Evolutionary conservation across 2,797 vertebrate genomes (phyloP), one percentile per base, ranked within the genome.

Genomic region (Chrysocyon brachyurus): DNA sequence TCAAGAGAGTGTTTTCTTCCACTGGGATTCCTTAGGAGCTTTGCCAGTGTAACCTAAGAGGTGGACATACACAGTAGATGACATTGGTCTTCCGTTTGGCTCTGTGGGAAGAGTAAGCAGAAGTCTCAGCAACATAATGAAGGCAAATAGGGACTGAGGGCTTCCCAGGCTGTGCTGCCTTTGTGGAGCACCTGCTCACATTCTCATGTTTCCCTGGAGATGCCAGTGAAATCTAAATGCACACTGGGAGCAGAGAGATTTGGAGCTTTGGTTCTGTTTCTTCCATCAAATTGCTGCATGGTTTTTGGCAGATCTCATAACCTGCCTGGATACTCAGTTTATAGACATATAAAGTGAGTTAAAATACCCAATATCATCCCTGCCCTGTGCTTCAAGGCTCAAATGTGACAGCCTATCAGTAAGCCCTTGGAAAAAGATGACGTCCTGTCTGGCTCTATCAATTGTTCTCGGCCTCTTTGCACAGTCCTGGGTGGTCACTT

Each of bases 1-100:
- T 82, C 59, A 90, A 49, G 87, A 54, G 3, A 61, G 40, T 84
- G 49, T 59, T 94, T 89, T 89, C 87, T 73, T 90, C 64, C 72
- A 40, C 26, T 11, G 17, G 36, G 52, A 57, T 64, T 96, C 72
- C 79, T 83, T 78, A 92, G 77, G 86, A 73, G 11, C 31, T 77
- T 92, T 0, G 14, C 49, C 46, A 82, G 79, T 89, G 5, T 72
- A 26, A 94, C 97, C 75, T 93, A 91, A 57, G 78, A 75, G 73
- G 64, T 59, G 33, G 90, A 91, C 72, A n/a, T 15, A 49, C 63
- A 90, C 94, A 98, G 91, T 89, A 95, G 82, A 81, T 10, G 63
- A 83, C 54, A 16, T 4, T 12, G n/a, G 81, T 52, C 24, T 89
- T 93, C 36, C 70, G 63, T 57, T 92, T 61, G 57, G 31, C 72